Percentiles rank a stretch among this genome's conserved stretches.
Evolutionary conservation across 2,888 invertebrate species (phyloP).

Genomic region (Monopis laevigella): DNA sequence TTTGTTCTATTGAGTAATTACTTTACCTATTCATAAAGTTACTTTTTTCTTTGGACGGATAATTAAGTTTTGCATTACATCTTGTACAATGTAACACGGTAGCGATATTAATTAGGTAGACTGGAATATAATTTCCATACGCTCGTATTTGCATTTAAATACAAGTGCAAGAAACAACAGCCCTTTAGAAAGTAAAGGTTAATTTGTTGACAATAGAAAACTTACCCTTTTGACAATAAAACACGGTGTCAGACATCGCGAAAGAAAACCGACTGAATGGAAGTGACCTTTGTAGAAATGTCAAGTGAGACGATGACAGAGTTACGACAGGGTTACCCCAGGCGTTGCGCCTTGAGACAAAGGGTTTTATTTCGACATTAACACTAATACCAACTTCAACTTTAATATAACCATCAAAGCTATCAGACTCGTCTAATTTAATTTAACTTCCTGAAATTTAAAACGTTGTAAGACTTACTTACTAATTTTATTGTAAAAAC

Average conservation of each 20-base stretch:
- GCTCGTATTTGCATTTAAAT: not conserved
- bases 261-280: slow-evolving; percentile 53
- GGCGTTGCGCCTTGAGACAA: slow-evolving; percentile 61
- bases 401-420: not conserved
- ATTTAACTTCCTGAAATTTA: no score
- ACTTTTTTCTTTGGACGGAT: not conserved
- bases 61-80: slow-evolving; percentile 1
- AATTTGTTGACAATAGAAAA: slow-evolving; percentile 37
- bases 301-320: slow-evolving; percentile 44
- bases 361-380: slow-evolving; percentile 42
- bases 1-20: slow-evolving; percentile 5
- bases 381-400: slow-evolving; percentile 1
- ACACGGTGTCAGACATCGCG: slow-evolving; percentile 46
- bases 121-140: slow-evolving; percentile 3
- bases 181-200: slow-evolving; percentile 31
- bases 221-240: slow-evolving; percentile 52
- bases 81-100: slow-evolving; percentile 2
- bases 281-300: slow-evolving; percentile 63
- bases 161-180: not conserved
- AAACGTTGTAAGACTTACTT: no score
- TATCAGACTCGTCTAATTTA: not conserved
- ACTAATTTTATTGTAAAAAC: not conserved
- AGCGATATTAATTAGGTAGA: slow-evolving; percentile 1
- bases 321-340: slow-evolving; percentile 29
- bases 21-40: slow-evolving; percentile 1